Conservation (phyloP, 2,888 invertebrate species). For the Mesorhabditis spiculigera region DNA sequence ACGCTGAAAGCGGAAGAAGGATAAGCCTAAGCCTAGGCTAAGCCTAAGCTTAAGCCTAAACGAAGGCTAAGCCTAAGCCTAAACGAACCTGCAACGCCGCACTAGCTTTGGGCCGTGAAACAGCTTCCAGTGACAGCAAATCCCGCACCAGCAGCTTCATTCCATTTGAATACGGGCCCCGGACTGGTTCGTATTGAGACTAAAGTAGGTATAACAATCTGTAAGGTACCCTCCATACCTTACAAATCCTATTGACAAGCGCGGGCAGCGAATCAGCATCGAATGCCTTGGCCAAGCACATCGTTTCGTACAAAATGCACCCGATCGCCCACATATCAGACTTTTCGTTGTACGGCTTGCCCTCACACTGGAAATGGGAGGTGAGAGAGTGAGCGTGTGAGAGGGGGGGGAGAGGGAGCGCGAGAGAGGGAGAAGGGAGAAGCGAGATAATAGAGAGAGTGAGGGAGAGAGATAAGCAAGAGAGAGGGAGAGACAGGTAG, state of each 20-base stretch:
- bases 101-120: constrained; percentile 67
- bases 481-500: too few species aligned
- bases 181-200: constrained; percentile 71
- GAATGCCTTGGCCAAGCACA: constrained; percentile 72
- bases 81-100: constrained; percentile 33
- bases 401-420: too few species aligned
- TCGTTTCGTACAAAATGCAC: constrained; percentile 75
- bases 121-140: constrained; percentile 69
- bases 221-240: too few species aligned
- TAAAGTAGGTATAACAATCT: too few species aligned
- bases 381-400: too few species aligned
- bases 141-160: constrained; percentile 68
- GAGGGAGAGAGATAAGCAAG: too few species aligned
- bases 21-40: background rate
- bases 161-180: constrained; percentile 69
- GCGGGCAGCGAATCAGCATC: constrained; percentile 73
- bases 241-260: constrained; percentile 73
- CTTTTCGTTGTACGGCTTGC: constrained; percentile 74
- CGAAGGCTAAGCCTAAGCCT: background rate
- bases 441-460: too few species aligned
- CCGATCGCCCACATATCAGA: constrained; percentile 75
- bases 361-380: constrained; percentile 68
- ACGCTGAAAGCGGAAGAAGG: background rate
- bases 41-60: too few species aligned
- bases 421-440: too few species aligned